phyloP scores from a whole-genome alignment of 2,797 vertebrate species.

The Alcedo atthis region DNA sequence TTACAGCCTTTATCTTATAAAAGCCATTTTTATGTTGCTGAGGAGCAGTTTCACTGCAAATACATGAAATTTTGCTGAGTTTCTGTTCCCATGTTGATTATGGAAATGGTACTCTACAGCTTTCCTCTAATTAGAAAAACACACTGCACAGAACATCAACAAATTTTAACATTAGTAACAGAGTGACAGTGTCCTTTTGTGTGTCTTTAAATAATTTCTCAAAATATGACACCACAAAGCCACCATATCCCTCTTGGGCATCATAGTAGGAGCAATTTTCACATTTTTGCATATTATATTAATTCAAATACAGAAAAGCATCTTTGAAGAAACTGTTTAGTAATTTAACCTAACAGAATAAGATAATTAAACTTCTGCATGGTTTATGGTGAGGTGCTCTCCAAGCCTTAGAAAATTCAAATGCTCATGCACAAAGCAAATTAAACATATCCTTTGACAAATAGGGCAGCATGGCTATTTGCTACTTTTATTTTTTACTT shows the following conservation, averaged over 20 bases:
- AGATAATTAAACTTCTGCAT: conserved; percentile 47
- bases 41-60: conserved; percentile 80
- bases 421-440: background rate
- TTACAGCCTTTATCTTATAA: conserved; percentile 85
- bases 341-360: conserved; percentile 50
- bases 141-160: conserved; percentile 77
- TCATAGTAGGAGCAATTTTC: conserved; percentile 2
- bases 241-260: conserved; percentile 9
- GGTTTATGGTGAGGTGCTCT: conserved; percentile 13
- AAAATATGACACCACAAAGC: conserved; percentile 57
- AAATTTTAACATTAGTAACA: conserved; percentile 80
- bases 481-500: background rate
- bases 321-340: conserved; percentile 51
- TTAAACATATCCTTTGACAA: background rate
- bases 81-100: conserved; percentile 80
- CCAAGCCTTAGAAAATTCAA: conserved; percentile 26
- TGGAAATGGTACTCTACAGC: conserved; percentile 77
- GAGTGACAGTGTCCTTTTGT: conserved; percentile 71
- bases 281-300: conserved; percentile 36
- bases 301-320: conserved; percentile 15
- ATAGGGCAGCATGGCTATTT: background rate
- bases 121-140: conserved; percentile 84
- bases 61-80: conserved; percentile 80
- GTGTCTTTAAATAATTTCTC: conserved; percentile 62
- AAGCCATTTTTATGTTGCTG: conserved; percentile 83